A percentile compares a stretch with the other conserved stretches of the same genome.
Evolutionary conservation across 2,888 invertebrate species (phyloP).

Genomic region (Coenonympha arcania): DNA sequence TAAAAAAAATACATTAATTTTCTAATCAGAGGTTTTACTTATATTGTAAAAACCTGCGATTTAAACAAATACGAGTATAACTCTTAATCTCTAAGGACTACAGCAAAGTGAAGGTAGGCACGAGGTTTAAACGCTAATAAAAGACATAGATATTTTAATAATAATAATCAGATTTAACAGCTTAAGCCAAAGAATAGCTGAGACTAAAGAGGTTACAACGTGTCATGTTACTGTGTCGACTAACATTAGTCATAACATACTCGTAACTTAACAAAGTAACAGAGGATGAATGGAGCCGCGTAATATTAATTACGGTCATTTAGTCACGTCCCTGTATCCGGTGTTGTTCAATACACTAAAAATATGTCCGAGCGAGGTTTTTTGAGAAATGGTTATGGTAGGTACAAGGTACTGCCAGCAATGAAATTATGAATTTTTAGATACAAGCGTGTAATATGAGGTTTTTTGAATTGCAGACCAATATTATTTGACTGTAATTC

Average conservation of each 20-base stretch:
- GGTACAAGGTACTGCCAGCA: background rate
- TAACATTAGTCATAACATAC: slow-evolving; percentile 18
- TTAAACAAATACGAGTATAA: too few species aligned
- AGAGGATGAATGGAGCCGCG: slow-evolving; percentile 19
- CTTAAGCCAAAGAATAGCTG: background rate
- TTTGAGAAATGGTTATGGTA: background rate
- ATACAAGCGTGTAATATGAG: too few species aligned
- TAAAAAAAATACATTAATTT: too few species aligned
- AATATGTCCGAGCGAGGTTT: background rate
- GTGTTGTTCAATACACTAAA: slow-evolving; percentile 3
- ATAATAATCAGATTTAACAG: background rate
- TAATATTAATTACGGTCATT: slow-evolving; percentile 21
- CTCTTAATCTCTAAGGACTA: too few species aligned
- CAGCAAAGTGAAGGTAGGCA: too few species aligned
- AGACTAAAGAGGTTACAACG: background rate
- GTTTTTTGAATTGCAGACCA: too few species aligned
- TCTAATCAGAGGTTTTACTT: too few species aligned
- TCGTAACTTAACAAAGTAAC: too few species aligned
- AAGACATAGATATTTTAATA: background rate
- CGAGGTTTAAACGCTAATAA: too few species aligned
- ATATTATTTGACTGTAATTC: too few species aligned
- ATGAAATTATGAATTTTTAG: background rate
- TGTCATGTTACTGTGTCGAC: slow-evolving; percentile 1
- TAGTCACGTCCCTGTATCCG: slow-evolving; percentile 21
- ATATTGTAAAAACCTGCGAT: too few species aligned